A percentile compares a stretch with the other conserved stretches of the same genome.
These are phyloP conservation scores for Achroia grisella DNA, from an alignment of 1,140 invertebrate genomes.

Conservation along the genomic window DNA sequence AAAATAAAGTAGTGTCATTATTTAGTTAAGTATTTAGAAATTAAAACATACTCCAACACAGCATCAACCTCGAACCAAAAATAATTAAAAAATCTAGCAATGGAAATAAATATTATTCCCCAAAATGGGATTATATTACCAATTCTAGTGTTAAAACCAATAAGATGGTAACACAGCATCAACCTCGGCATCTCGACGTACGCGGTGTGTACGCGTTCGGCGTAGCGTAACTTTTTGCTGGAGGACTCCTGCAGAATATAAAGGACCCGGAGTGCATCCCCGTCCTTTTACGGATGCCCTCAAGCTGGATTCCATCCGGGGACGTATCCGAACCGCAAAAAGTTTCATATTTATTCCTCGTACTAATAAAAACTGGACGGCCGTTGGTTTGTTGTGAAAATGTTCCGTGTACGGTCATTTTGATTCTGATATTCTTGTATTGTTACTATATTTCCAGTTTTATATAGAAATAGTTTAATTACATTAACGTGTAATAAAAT, in stretches of 20 bases:
- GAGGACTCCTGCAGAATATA: conserved; percentile 14
- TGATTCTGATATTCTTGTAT: neutral
- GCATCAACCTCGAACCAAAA: no score
- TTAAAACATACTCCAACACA: no score
- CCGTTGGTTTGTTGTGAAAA: conserved; percentile 18
- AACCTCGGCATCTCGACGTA: conserved; percentile 20
- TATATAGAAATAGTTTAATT: no score
- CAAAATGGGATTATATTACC: no score
- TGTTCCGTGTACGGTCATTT: conserved; percentile 7
- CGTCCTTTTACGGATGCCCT: conserved; percentile 53
- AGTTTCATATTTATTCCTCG: conserved; percentile 38
- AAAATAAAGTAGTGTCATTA: no score
- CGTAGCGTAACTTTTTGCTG: conserved; percentile 31
- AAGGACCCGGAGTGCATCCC: conserved; percentile 35
- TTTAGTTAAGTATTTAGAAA: no score
- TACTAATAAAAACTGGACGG: conserved; percentile 36
- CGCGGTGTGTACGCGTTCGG: conserved; percentile 35
- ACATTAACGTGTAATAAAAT: no score
- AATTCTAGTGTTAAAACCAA: no score
- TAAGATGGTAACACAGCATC: no score
- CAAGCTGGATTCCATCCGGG: conserved; percentile 51
- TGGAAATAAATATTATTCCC: no score
- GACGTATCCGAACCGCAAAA: conserved; percentile 51
- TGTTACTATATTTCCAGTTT: no score
- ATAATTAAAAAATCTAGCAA: no score